phyloP scores from a whole-genome alignment of 2,888 invertebrate genomes.

The Caenorhabditis sp. region DNA sequence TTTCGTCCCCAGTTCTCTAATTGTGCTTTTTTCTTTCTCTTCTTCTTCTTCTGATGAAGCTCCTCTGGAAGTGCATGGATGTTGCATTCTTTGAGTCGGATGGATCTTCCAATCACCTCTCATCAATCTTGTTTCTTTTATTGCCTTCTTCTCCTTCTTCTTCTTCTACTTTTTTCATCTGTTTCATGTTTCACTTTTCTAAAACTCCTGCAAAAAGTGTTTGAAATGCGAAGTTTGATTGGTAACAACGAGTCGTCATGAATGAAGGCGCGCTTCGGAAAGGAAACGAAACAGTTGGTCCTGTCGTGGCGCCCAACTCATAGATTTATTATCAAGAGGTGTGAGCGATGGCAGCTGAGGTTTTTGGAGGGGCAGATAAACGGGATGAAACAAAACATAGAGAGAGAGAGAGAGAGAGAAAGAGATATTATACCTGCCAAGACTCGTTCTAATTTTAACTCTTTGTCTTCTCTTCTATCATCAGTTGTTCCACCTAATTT shows the following conservation, averaged over 20 bases:
- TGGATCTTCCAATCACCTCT: constrained; percentile 12
- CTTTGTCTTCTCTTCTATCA: no score
- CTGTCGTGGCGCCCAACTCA: neutral
- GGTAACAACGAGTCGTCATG: constrained; percentile 2
- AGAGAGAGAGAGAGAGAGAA: no score
- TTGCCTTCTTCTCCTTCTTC: neutral
- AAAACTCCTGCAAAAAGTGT: neutral
- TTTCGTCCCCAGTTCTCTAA: neutral
- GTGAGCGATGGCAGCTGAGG: constrained; percentile 33
- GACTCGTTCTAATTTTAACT: no score
- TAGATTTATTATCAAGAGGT: constrained; percentile 36
- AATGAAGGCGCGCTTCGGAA: constrained; percentile 16
- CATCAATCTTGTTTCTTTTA: constrained; percentile 38
- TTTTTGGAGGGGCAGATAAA: constrained; percentile 1
- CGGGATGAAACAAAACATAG: constrained; percentile 12
- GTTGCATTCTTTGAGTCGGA: constrained; percentile 5
- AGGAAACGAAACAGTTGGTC: constrained; percentile 32
- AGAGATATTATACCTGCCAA: no score
- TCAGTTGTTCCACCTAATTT: no score
- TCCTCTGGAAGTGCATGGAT: constrained; percentile 2
- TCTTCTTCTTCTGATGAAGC: constrained; percentile 20
- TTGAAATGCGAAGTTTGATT: neutral
- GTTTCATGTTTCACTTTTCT: no score
- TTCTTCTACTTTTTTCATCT: constrained; percentile 1
- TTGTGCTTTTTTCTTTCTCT: no score